Evolutionary conservation across 2,113 vertebrate genomes (phyloP).

Genomic region (Anoura caudifer): DNA sequence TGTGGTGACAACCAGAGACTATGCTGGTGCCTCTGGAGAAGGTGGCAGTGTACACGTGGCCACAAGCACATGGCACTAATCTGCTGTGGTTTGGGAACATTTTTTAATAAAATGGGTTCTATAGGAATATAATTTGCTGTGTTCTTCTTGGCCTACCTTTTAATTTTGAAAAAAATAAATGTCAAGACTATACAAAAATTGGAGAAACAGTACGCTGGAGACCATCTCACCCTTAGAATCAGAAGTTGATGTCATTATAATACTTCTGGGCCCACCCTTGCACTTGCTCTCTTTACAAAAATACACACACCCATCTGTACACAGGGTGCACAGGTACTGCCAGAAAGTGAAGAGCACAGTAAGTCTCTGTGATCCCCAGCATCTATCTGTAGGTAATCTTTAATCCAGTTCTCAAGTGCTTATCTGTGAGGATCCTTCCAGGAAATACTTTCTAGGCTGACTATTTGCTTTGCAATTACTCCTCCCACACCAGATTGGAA

Average conservation of each 20-base stretch:
- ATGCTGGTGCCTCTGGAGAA: neutral
- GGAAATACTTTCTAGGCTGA: neutral
- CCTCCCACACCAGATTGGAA: neutral
- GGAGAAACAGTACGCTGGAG: neutral
- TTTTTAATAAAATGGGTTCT: neutral
- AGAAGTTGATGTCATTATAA: neutral
- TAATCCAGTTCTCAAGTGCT: neutral
- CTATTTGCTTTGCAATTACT: neutral
- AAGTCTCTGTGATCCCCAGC: neutral
- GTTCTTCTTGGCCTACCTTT: neutral
- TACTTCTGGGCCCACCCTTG: neutral
- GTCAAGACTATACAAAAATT: neutral
- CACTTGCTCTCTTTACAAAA: no score
- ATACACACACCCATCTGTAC: neutral
- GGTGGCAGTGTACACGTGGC: accelerated
- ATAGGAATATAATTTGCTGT: neutral
- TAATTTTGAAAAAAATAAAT: neutral
- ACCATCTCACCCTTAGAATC: no score
- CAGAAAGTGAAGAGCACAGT: neutral
- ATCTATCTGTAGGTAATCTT: neutral
- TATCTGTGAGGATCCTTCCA: neutral
- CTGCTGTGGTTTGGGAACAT: neutral
- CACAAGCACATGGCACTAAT: neutral
- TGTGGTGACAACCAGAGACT: neutral
- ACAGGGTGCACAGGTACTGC: neutral